Base-by-base conservation (phyloP, 1,140 invertebrate genomes). In the Solen grandis region DNA sequence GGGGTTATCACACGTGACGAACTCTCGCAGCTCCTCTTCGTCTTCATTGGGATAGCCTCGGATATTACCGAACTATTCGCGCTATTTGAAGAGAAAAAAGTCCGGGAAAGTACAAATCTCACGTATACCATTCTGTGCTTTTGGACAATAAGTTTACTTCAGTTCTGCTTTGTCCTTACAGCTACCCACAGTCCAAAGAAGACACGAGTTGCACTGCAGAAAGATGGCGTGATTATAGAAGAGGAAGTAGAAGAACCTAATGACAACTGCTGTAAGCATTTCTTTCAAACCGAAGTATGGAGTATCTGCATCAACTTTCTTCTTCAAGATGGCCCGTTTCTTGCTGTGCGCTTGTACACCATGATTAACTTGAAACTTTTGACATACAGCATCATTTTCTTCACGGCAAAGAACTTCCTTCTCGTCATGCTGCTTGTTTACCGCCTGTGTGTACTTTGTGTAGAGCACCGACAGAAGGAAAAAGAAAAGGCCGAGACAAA, bases 21-120 rank as follows among this genome's bases (percentile, higher is more conserved):
- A 90, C 93, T 98, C 5, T 97, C 97, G 46, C 97, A 98, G 87
- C 92, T 99, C n/a, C 92, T 99, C 0, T 93, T 98, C 5, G 97
- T 94, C 55, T 94, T 94, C 87, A 94, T 94, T 77, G 94, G 93
- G 54, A 97, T 97, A 2, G 97, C 97, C 0, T 97, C 97, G 0
- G 97, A 99, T 89, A 98, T 99, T 68, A 97, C 98, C 55, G 97
- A 99, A 91, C 97, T 98, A 89, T 97, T 98, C 90, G 97, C 98
- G 87, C 96, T 97, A 0, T 98, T 98, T 92, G 93, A 89, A 16
- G 89, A 90, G 60, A 59, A 85, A 27, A 10, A 50, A 25, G 89
- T 91, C 5, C 59, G 86, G 0, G 52, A 78, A 22, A 85, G 80
- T 70, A 57, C 79, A n/a, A n/a, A 52, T 5, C 46, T 91, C 13